phyloP scores from a whole-genome alignment of 2,113 vertebrate genomes.

The Sinocyclocheilus rhinocerous region DNA sequence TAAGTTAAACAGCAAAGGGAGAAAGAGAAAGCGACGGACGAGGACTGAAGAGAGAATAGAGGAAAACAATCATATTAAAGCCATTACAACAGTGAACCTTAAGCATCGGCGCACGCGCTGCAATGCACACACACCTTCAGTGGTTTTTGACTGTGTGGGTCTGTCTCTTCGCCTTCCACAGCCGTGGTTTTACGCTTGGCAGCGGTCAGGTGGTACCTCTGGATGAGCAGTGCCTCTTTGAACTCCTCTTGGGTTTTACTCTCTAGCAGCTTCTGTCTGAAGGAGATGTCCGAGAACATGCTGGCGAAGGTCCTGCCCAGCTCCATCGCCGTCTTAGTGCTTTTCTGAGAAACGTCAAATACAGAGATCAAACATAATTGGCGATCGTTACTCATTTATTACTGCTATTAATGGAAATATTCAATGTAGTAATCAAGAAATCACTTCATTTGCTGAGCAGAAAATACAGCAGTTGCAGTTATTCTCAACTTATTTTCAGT shows the following conservation, averaged over 20 bases:
- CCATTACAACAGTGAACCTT: not conserved
- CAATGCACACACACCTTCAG: constrained; percentile 78
- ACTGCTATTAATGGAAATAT: not conserved
- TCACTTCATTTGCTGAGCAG: not conserved
- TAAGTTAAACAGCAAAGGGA: constrained; percentile 39
- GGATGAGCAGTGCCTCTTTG: constrained; percentile 93
- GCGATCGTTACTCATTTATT: not conserved
- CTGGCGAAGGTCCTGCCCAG: constrained; percentile 94
- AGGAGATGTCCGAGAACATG: constrained; percentile 95
- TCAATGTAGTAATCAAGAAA: not conserved
- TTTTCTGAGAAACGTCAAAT: constrained; percentile 82
- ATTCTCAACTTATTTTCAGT: too few relatives aligned
- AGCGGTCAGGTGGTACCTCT: constrained; percentile 87
- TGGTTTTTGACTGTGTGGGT: constrained; percentile 77
- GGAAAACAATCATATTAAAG: not conserved
- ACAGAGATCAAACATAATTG: not conserved
- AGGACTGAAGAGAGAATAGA: not conserved
- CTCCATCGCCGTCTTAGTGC: constrained; percentile 94
- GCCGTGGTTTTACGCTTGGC: constrained; percentile 75
- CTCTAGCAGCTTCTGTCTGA: constrained; percentile 93
- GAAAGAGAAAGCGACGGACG: not conserved
- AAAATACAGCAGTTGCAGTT: too few relatives aligned
- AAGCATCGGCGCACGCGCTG: not conserved
- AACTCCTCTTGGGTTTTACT: constrained; percentile 96
- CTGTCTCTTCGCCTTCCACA: constrained; percentile 76